Conservation (phyloP, 2,113 vertebrate genomes). For the Pedetes capensis region DNA sequence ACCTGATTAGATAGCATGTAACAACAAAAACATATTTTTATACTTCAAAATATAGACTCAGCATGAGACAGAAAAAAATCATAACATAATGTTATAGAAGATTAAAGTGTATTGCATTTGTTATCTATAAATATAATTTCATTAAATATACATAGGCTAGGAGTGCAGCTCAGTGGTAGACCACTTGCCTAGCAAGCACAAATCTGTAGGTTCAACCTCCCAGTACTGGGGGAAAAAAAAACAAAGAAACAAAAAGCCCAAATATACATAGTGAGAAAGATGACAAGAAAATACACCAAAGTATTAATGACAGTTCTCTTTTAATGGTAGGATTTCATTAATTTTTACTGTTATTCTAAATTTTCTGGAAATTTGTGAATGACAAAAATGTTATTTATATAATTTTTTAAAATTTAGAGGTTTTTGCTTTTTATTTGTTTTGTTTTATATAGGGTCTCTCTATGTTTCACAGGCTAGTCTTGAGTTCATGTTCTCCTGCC, state of each 20-base stretch:
- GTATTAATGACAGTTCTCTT: not conserved
- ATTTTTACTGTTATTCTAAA: constrained; percentile 7
- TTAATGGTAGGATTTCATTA: not conserved
- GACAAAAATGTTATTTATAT: constrained; percentile 34
- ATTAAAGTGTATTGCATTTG: not conserved
- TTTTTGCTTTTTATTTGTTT: not conserved
- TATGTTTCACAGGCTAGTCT: not conserved
- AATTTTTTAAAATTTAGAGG: too few species aligned
- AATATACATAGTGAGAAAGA: not conserved
- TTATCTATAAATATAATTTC: not conserved
- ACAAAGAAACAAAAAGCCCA: too few species aligned
- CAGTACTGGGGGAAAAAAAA: too few species aligned
- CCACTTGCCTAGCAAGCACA: too few species aligned
- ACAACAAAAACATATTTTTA: too few species aligned
- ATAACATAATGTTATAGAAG: not conserved
- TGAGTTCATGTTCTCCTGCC: not conserved
- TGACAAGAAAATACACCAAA: constrained; percentile 12
- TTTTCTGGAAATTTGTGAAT: constrained; percentile 36
- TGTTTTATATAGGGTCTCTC: not conserved
- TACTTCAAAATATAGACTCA: constrained; percentile 27
- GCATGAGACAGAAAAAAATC: not conserved
- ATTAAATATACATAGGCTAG: not conserved
- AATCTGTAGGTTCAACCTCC: too few species aligned
- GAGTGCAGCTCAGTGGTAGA: too few species aligned
- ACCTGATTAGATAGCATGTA: too few species aligned